phyloP scores from a whole-genome alignment of 92 coral and sea anemone genomes.

The Isaurus tuberculatus region DNA sequence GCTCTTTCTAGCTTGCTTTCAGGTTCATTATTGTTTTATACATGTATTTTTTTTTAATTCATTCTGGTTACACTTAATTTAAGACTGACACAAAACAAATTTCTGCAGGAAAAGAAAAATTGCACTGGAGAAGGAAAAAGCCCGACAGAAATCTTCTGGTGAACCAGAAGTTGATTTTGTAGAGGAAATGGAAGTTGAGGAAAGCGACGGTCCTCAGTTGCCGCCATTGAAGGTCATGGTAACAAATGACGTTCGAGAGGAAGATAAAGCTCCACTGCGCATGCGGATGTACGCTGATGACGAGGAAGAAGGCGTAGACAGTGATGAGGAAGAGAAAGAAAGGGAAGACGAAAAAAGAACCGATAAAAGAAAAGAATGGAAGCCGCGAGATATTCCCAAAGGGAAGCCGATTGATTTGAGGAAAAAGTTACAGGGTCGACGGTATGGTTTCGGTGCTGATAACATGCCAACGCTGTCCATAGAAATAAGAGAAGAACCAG shows the following conservation, averaged over 20 bases:
- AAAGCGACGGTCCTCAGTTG: conserved; percentile 68
- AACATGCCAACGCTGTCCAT: conserved; percentile 93
- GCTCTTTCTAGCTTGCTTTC: no score
- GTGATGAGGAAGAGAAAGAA: conserved; percentile 46
- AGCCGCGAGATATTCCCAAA: conserved; percentile 27
- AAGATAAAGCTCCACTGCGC: conserved; percentile 68
- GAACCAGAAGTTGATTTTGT: conserved; percentile 88
- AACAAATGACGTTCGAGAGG: conserved; percentile 71
- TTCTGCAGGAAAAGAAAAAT: conserved; percentile 83
- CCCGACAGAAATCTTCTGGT: conserved; percentile 73
- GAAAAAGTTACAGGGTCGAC: conserved; percentile 77
- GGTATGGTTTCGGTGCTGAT: conserved; percentile 76
- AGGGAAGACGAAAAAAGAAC: conserved; percentile 19
- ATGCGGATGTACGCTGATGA: conserved; percentile 93
- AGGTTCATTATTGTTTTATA: no score
- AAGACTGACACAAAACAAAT: neutral
- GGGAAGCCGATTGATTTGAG: conserved; percentile 77
- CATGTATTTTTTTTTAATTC: no score
- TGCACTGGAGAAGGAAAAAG: conserved; percentile 76
- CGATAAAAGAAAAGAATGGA: conserved; percentile 15
- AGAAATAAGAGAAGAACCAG: conserved; percentile 84
- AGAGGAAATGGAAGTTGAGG: conserved; percentile 73
- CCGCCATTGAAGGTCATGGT: conserved; percentile 85
- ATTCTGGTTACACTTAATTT: no score
- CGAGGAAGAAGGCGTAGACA: conserved; percentile 16